Percentiles rank a stretch among this genome's conserved stretches.
Conservation (phyloP, 35 echinoderm and acorn worm species). For the Hemicentrotus pulcherrimus region DNA sequence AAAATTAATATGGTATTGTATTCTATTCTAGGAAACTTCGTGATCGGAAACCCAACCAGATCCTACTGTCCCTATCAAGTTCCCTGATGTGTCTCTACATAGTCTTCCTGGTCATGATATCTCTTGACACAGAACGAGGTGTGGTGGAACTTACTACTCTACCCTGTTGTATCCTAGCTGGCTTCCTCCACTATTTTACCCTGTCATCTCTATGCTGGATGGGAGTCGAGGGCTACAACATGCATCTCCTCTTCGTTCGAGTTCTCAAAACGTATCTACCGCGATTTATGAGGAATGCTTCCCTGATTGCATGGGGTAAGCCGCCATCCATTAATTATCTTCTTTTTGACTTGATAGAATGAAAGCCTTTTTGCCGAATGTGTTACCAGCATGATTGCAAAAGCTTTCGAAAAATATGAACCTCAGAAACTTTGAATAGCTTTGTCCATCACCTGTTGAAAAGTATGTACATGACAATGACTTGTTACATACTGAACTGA, state of each 20-base stretch:
- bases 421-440: too few relatives aligned
- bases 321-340: too few relatives aligned
- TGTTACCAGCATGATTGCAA: too few relatives aligned
- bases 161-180: slow-evolving; percentile 55
- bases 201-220: slow-evolving; percentile 67
- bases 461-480: too few relatives aligned
- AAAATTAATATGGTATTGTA: too few relatives aligned
- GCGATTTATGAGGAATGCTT: slow-evolving; percentile 68
- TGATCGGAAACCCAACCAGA: slow-evolving; percentile 50
- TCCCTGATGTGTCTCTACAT: slow-evolving; percentile 64
- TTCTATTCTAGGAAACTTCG: slow-evolving; percentile 59
- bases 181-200: slow-evolving; percentile 66
- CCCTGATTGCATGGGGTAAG: slow-evolving; percentile 72
- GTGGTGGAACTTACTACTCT: neutral
- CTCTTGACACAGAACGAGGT: neutral
- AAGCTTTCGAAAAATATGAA: too few relatives aligned
- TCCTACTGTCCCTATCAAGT: slow-evolving; percentile 51
- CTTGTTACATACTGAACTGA: too few relatives aligned
- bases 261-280: slow-evolving; percentile 56
- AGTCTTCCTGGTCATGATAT: slow-evolving; percentile 60
- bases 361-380: too few relatives aligned
- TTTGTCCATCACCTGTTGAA: too few relatives aligned
- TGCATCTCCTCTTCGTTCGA: slow-evolving; percentile 68
- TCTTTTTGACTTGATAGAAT: too few relatives aligned
- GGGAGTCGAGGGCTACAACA: slow-evolving; percentile 63